phyloP scores from a whole-genome alignment of 2,113 vertebrate species.

The Vidua chalybeata region DNA sequence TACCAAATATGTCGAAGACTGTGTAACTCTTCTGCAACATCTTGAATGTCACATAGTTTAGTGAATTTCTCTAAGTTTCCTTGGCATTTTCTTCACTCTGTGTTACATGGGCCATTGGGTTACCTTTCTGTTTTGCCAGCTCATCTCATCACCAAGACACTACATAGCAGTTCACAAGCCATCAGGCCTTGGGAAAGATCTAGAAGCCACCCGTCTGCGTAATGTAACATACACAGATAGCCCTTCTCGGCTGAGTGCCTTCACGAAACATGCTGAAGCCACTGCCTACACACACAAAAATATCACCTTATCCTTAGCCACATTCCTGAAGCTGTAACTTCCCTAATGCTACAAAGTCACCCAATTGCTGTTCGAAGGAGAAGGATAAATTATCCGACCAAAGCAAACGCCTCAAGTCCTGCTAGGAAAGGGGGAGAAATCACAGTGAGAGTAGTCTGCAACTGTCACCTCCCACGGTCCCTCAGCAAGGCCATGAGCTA shows the following conservation, averaged over 20 bases:
- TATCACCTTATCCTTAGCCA: background rate
- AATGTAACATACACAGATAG: accelerated
- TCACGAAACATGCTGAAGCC: accelerated
- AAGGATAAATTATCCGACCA: background rate
- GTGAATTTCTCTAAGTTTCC: background rate
- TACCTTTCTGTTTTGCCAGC: background rate
- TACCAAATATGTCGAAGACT: accelerated
- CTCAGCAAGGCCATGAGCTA: background rate
- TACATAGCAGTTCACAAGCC: background rate
- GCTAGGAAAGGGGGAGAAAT: background rate
- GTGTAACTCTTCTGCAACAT: background rate
- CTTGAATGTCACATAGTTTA: background rate
- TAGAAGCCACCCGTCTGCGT: background rate
- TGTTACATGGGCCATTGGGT: accelerated
- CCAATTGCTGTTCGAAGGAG: background rate
- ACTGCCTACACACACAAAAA: background rate
- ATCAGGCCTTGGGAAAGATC: background rate
- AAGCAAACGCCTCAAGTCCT: background rate
- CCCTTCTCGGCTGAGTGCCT: background rate
- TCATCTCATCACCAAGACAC: background rate
- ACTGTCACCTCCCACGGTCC: background rate
- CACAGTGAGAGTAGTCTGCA: background rate
- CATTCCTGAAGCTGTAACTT: background rate
- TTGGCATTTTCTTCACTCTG: background rate
- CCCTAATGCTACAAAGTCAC: background rate